Evolutionary conservation across 2,888 invertebrate species (phyloP), one percentile per base, ranked within the genome.

Genomic region (Oxyscelio sp.): DNA sequence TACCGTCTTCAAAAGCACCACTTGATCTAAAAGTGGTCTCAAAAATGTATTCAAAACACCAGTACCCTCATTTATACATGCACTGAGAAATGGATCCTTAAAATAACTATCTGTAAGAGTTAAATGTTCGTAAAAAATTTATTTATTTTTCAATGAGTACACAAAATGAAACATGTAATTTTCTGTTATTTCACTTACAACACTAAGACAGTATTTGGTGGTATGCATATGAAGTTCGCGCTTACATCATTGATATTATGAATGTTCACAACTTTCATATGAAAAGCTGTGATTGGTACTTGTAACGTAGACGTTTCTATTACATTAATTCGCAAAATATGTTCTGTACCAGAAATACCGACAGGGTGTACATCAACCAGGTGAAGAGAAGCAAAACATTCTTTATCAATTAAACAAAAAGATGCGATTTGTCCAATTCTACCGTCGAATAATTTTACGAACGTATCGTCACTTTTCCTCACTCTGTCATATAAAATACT

Each of bases 391-490:
- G 38, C 22, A n/a, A 13, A 22, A 15, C 59, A 59, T 9, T 59
- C 13, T 2, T 22, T n/a, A 15, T 59, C 59, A 8, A 27, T 21
- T 17, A 66, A 50, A 21, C 6, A 19, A 34, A 66, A 66, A 17
- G 11, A 31, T 8, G 24, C 50, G 52, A 66, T 66, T 66, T 21
- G 8, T 17, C 24, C 66, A 21, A 50, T 8, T 13, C 3, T 4
- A 3, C 17, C 17, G 34, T 59, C 34, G 8, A 19, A 6, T 13
- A 71, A 45, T 48, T 8, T n/a, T 34, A 58, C 48, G 21, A 45
- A 58, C 43, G 71, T 71, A 17, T 71, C 58, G 17, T 71, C 22
- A 48, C 45, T 45, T 59, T 71, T 71, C 17, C 48, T 27, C 5
- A 58, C 27, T 48, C 48, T 45, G 5, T 9, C 24, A 21, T 66